Percentiles rank a stretch among this genome's conserved stretches.
phyloP scores from a whole-genome alignment of 1,140 invertebrate species.

The Eriosoma lanigerum region DNA sequence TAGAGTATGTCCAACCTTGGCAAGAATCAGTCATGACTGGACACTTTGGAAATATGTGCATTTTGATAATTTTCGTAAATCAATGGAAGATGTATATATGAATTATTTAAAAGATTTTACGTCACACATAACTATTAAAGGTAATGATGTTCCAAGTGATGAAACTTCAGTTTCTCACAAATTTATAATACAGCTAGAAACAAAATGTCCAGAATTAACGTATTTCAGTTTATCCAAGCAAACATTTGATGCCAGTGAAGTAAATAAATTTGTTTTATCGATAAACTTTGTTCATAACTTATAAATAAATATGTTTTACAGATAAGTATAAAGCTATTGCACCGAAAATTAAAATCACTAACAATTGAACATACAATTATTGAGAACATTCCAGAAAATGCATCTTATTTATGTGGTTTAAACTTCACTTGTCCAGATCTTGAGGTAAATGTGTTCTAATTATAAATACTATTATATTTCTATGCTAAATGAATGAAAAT shows the following conservation, averaged over 20 bases:
- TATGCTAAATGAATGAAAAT: neutral
- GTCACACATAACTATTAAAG: neutral
- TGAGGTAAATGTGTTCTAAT: constrained; percentile 19
- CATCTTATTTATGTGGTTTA: constrained; percentile 45
- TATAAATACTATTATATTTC: too few relatives aligned
- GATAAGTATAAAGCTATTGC: constrained; percentile 42
- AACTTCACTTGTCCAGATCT: constrained; percentile 35
- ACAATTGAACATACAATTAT: constrained; percentile 32
- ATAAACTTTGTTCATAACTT: neutral
- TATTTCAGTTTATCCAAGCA: constrained; percentile 7
- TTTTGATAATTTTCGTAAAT: constrained; percentile 21
- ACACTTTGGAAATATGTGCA: constrained; percentile 30
- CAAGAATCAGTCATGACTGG: constrained; percentile 34
- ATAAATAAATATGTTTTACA: neutral
- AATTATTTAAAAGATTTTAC: constrained; percentile 24
- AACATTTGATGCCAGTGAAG: constrained; percentile 20
- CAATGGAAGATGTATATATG: constrained; percentile 23
- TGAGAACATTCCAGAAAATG: constrained; percentile 40
- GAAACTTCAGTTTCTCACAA: constrained; percentile 21
- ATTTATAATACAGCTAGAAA: constrained; percentile 32
- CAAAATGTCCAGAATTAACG: constrained; percentile 10
- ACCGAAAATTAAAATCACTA: constrained; percentile 7
- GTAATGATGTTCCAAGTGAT: neutral
- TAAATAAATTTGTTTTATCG: neutral
- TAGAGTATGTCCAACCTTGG: neutral